Evolutionary conservation across 2,888 invertebrate species (phyloP), one percentile per base, ranked within the genome.

Genomic region (Nomada fucata): DNA sequence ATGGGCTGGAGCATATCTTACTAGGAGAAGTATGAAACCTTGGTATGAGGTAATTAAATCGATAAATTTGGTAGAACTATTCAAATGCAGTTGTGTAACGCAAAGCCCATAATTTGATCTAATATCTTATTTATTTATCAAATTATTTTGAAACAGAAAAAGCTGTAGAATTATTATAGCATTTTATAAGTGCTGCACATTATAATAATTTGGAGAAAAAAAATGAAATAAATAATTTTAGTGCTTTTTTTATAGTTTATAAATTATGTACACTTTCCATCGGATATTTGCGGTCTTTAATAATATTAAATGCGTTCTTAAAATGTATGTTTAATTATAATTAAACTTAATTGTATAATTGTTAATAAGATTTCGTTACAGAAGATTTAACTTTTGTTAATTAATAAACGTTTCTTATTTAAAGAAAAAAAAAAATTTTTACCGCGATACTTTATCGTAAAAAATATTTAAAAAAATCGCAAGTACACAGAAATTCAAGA

Each of bases 1-100:
- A 10, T 95, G 96, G 94, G 94, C 95, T 0, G 96, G 96, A 68
- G 95, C 96, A 0, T 88, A 95, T 44, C 94, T 96, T 82, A 96
- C 96, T 2, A 95, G 95, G 55, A 95, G 95, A 20, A 95, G 96
- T 89, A 94, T 97, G 42, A 94, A 95, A 67, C 94, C 94, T 9
- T 97, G 97, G 97, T 97, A 97, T 92, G 95, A 96, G 90, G 95
- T 95, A 91, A 93, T 71, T 67, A 92, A 55, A 72, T 61, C 52
- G 29, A 63, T 64, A 42, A 63, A 42, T 70, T 70, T 13, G 29
- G 44, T 72, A 26, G 13, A 67, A 29, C 2, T n/a, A 44, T 44
- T 42, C 7, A 15, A 80, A 67, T 57, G 13, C 44, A 52, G 11
- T 61, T 26, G 5, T 29, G 36, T 50, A 68, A 68, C 23, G 4